A percentile compares a stretch with the other conserved stretches of the same genome.
These are phyloP conservation scores for Hyperoplus lanceolatus DNA, from an alignment of 2,797 vertebrate species.

Conservation along the genomic window DNA sequence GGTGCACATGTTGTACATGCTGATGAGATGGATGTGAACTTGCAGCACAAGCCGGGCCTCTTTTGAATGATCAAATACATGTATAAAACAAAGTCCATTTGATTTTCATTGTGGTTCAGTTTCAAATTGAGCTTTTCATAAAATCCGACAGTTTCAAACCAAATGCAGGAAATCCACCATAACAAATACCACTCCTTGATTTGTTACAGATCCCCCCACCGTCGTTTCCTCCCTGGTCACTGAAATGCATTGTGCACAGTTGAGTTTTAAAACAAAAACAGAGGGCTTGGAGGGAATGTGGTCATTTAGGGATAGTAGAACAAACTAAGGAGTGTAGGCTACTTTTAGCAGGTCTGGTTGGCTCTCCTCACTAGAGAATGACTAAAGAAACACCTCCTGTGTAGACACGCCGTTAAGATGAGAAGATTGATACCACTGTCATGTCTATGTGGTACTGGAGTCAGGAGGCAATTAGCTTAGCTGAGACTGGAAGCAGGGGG, in stretches of 20 bases:
- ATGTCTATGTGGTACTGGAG: neutral
- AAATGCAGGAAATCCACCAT: slow-evolving; percentile 24
- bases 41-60: neutral
- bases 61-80: neutral
- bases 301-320: neutral
- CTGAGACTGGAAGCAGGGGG: neutral
- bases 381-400: neutral
- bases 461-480: neutral
- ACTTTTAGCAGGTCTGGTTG: neutral
- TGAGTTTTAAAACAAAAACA: neutral
- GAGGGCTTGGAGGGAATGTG: neutral
- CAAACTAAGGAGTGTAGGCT: neutral
- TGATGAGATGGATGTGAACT: neutral
- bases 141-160: neutral
- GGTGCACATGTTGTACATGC: slow-evolving; percentile 4
- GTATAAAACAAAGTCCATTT: neutral
- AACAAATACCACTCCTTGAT: slow-evolving; percentile 23
- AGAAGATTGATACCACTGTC: neutral
- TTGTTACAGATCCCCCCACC: neutral
- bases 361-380: neutral
- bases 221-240: slow-evolving; percentile 9
- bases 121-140: neutral
- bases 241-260: neutral
- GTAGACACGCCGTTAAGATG: slow-evolving; percentile 4
- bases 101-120: neutral